Percentiles rank a stretch among this genome's conserved stretches.
Conservation (phyloP, 2,113 vertebrate species). For the Thunnus maccoyii region DNA sequence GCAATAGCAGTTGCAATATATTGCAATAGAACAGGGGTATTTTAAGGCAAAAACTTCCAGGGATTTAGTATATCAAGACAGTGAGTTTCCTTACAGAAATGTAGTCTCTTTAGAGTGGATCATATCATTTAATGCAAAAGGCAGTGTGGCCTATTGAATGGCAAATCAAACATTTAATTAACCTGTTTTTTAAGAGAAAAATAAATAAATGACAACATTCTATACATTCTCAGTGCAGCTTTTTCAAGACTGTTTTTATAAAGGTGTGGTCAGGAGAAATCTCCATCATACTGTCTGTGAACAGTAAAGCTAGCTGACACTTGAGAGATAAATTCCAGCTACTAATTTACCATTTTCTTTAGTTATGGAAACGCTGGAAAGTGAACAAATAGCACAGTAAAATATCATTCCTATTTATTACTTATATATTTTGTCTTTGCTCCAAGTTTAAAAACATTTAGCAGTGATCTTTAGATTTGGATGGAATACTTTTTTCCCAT, state of each 20-base stretch:
- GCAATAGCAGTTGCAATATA: conserved; percentile 57
- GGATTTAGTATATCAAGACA: conserved; percentile 5
- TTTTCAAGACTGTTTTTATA: neutral
- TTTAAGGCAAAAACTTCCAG: conserved; percentile 22
- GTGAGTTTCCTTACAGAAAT: conserved; percentile 5
- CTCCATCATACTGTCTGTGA: neutral
- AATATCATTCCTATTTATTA: no score
- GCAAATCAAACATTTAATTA: conserved; percentile 1
- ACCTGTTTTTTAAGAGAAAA: no score
- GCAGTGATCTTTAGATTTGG: no score
- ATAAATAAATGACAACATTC: neutral
- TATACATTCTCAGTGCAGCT: neutral
- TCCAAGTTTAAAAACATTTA: no score
- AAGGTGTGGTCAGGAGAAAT: neutral
- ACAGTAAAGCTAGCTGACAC: no score
- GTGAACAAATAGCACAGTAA: no score
- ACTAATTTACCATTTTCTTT: no score
- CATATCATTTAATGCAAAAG: neutral
- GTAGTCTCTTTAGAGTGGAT: neutral
- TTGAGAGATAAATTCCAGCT: no score
- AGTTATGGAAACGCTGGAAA: no score
- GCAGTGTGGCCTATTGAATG: no score
- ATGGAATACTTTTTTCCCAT: no score
- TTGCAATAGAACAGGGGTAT: conserved; percentile 41
- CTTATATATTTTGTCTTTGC: no score